phyloP scores from a whole-genome alignment of 2,888 invertebrate genomes.

The Sycophila texana region DNA sequence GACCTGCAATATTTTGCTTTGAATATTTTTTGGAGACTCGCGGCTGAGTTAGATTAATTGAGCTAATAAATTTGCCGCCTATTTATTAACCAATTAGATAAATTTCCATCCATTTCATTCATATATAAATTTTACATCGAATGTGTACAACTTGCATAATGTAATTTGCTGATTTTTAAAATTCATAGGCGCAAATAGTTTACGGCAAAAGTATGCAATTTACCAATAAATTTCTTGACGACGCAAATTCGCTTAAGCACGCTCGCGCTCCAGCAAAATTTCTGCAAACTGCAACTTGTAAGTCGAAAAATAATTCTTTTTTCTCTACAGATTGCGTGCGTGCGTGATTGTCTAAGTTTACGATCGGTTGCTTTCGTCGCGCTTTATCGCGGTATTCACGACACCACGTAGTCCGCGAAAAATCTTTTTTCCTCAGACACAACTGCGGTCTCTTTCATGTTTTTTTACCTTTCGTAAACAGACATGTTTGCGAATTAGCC shows the following conservation, averaged over 20 bases:
- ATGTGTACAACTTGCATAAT: too few relatives aligned
- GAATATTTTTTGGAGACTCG: neutral
- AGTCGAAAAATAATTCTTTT: conserved; percentile 16
- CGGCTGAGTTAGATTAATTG: neutral
- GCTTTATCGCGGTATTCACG: conserved; percentile 21
- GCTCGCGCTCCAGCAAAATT: conserved; percentile 2
- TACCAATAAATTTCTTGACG: neutral
- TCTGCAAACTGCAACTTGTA: neutral
- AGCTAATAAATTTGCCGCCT: neutral
- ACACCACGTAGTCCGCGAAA: conserved; percentile 16
- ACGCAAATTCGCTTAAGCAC: neutral
- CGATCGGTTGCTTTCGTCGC: conserved; percentile 17
- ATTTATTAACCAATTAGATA: neutral
- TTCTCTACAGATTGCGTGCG: neutral
- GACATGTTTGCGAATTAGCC: conserved; percentile 25
- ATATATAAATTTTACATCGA: too few relatives aligned
- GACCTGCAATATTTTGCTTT: neutral
- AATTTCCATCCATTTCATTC: neutral
- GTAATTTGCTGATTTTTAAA: neutral
- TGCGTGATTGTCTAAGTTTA: conserved; percentile 28
- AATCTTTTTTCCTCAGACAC: neutral
- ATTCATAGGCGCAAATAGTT: neutral
- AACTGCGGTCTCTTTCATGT: neutral
- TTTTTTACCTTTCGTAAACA: conserved; percentile 17
- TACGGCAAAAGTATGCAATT: neutral